A percentile compares a stretch with the other conserved stretches of the same genome.
These are phyloP conservation scores for Zoanthus sociatus DNA, from an alignment of 92 coral and sea anemone genomes.

Conservation along the genomic window DNA sequence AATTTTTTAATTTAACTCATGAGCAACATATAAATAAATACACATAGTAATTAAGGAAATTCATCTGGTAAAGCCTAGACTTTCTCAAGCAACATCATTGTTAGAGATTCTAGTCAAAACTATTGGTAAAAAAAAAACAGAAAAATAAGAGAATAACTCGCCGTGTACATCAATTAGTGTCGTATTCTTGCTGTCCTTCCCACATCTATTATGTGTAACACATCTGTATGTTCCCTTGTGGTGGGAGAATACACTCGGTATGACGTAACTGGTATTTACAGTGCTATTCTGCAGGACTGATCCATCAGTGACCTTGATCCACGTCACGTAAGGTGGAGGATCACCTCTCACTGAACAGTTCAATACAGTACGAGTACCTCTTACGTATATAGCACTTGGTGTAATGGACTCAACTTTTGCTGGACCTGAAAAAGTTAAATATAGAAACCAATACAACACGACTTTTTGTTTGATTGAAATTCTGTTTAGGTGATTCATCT, in stretches of 20 bases:
- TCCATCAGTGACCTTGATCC: conserved; percentile 34
- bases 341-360: conserved; percentile 8
- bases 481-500: too few relatives aligned
- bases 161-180: neutral
- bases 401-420: neutral
- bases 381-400: neutral
- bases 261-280: conserved; percentile 11
- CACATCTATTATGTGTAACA: conserved; percentile 16
- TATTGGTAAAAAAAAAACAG: too few relatives aligned
- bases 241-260: conserved; percentile 14
- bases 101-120: too few relatives aligned
- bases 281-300: conserved; percentile 21
- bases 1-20: too few relatives aligned
- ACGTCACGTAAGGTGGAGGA: conserved; percentile 22
- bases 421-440: neutral
- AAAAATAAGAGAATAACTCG: neutral
- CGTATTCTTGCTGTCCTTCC: neutral
- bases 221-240: conserved; percentile 35
- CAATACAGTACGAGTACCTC: neutral
- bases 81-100: too few relatives aligned
- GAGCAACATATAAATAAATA: too few relatives aligned
- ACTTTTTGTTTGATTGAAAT: too few relatives aligned
- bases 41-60: too few relatives aligned
- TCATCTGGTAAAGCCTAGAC: too few relatives aligned
- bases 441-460: too few relatives aligned